Base-by-base conservation (phyloP, 2,113 vertebrate species). In the Halcyon malimbica region DNA sequence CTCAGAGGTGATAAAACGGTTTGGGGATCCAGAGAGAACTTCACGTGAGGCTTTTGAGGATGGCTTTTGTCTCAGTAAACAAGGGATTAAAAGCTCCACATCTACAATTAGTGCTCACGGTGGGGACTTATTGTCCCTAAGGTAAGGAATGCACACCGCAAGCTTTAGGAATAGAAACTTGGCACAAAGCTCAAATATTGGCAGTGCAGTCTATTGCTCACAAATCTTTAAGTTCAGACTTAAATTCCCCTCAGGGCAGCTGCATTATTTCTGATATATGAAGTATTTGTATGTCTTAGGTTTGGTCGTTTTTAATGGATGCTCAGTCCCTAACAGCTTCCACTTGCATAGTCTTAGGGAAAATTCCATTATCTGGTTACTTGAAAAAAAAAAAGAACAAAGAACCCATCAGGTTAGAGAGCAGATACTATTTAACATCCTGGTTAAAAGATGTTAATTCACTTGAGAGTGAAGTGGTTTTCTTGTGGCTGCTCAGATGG, bases 211-310 rank as follows among this genome's bases (percentile, higher is more conserved):
- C 39, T 24, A 51, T 35, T 69, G 11, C 48, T 93, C 76, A 78
- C 56, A 89, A 75, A 69, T 56, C 41, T 75, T 80, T 79, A 75
- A 59, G n/a, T 71, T 95, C 80, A 83, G 57, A 50, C 60, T 79
- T 73, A 48, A 75, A 79, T 78, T 89, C 39, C 44, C 48, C 25
- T 77, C 4, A 73, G 60, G 21, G 37, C 21, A 92, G n/a, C 59
- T 91, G 31, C 46, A 90, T 86, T 89, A 37, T 94, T 96, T 96
- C 87, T 95, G n/a, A 37, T 88, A 85, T 35, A 71, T 81, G 31
- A 91, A 76, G 13, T 87, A 79, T 71, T 87, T 92, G 39, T 74
- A 73, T 73, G 41, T 81, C 57, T 85, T 59, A 88, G 76, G 4
- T 67, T 83, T 62, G 46, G 15, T 65, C 4, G 59, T 75, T 90